These are phyloP conservation scores for Esox niger DNA, from an alignment of 2,113 vertebrate genomes.

Conservation along the genomic window DNA sequence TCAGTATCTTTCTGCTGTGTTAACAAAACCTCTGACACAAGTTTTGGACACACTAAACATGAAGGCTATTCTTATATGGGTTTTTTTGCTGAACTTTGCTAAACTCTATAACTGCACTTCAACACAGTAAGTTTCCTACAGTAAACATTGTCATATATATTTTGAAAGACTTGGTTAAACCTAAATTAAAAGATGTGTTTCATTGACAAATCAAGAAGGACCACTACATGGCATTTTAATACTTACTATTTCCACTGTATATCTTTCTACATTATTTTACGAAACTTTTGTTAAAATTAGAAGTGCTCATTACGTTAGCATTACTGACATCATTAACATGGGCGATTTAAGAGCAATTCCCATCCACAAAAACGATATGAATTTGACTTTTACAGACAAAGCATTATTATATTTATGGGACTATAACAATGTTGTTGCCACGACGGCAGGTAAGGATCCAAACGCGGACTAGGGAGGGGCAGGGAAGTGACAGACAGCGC, in stretches of 20 bases:
- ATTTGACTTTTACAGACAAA: too few relatives aligned
- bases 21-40: constrained; percentile 25
- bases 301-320: too few relatives aligned
- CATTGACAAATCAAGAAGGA: neutral
- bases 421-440: too few relatives aligned
- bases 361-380: neutral
- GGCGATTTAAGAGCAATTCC: too few relatives aligned
- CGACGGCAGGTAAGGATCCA: too few relatives aligned
- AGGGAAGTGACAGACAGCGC: too few relatives aligned
- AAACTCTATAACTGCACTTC: constrained; percentile 40
- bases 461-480: too few relatives aligned
- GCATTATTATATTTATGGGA: too few relatives aligned
- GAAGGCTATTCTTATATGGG: constrained; percentile 46
- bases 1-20: constrained; percentile 12
- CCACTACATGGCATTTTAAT: neutral
- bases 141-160: neutral
- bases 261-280: too few relatives aligned
- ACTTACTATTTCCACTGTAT: too few relatives aligned
- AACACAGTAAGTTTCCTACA: constrained; percentile 53
- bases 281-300: too few relatives aligned
- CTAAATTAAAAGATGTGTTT: neutral
- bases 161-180: neutral
- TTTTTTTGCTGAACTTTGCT: constrained; percentile 44
- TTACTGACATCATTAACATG: too few relatives aligned
- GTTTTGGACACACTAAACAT: constrained; percentile 48